Conservation (phyloP, 2,113 vertebrate species). For the Otocyon megalotis region DNA sequence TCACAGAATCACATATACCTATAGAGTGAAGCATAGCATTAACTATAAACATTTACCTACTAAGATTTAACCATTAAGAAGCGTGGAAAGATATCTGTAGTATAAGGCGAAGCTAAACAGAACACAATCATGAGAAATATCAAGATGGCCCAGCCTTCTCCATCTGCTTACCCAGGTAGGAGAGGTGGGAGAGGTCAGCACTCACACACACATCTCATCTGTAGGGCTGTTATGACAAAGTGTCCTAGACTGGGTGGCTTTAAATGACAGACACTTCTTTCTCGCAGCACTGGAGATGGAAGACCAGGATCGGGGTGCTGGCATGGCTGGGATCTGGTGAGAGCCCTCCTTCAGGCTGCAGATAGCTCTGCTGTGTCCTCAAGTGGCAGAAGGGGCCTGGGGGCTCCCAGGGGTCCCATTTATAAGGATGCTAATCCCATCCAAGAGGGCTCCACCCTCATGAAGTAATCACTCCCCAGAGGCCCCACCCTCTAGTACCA, state of each 20-base stretch:
- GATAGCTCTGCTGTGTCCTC: not conserved
- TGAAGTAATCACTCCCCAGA: not conserved
- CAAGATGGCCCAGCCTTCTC: not conserved
- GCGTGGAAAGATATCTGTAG: too few species aligned
- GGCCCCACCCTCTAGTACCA: not conserved
- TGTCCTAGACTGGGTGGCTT: too few species aligned
- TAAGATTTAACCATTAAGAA: not conserved
- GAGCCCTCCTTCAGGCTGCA: not conserved
- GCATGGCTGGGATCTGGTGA: not conserved
- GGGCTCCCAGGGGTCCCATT: not conserved
- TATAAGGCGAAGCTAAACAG: not conserved
- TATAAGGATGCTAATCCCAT: not conserved
- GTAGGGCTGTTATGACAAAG: not conserved
- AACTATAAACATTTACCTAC: not conserved
- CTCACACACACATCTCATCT: accelerated
- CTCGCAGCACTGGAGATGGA: not conserved
- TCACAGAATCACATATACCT: not conserved
- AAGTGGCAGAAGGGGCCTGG: too few species aligned
- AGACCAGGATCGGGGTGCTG: not conserved
- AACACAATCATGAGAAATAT: not conserved
- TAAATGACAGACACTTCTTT: not conserved
- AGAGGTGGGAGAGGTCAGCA: not conserved
- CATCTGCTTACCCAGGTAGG: not conserved
- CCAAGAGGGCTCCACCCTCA: not conserved
- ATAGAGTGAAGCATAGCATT: not conserved